Base-by-base conservation (phyloP, 2,797 vertebrate genomes). In the Taeniopygia guttata region DNA sequence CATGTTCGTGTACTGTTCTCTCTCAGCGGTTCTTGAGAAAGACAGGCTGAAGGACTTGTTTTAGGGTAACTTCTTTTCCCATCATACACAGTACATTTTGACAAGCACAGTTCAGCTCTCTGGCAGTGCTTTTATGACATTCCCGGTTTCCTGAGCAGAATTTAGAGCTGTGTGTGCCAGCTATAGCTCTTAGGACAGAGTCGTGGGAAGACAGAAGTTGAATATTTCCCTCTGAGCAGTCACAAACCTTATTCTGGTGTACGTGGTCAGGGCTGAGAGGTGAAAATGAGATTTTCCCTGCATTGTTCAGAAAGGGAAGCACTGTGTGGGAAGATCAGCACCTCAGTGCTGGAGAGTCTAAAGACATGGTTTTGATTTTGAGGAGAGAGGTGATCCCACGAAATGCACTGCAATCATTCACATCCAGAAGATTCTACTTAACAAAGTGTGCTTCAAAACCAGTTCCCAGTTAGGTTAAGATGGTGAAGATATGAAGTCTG, bases 11-110 rank as follows among this genome's bases (percentile, higher is more conserved):
- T 54, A 0, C 72, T 67, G 70, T 69, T 90, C 80, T 76, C 82
- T 54, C 68, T 34, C 88, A 42, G 76, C 1, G 32, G 45, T 60
- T 84, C 77, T 52, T 84, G 77, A 72, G 80, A 76, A 66, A 90
- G 82, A 45, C 79, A 60, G 63, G 83, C 88, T 84, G 86, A 52
- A 76, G 75, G 45, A 82, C 77, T 88, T 49, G 63, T 83, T 90
- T 66, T 56, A 54, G 79, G 59, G 75, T 74, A 60, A n/a, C 70
- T 94, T 58, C 30, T 76, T 80, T 68, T 70, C 52, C 67, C 36
- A 2, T 82, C 25, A 9, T 7, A 8, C 22, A 1, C 5, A 25
- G 46, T 43, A 18, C 22, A 1, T 90, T 74, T 84, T 77, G 90
- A 90, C 27, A 64, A 62, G 52, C 52, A 16, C 15, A 36, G 49